phyloP scores from a whole-genome alignment of 2,797 vertebrate genomes.

The Notolepis coatsorum region DNA sequence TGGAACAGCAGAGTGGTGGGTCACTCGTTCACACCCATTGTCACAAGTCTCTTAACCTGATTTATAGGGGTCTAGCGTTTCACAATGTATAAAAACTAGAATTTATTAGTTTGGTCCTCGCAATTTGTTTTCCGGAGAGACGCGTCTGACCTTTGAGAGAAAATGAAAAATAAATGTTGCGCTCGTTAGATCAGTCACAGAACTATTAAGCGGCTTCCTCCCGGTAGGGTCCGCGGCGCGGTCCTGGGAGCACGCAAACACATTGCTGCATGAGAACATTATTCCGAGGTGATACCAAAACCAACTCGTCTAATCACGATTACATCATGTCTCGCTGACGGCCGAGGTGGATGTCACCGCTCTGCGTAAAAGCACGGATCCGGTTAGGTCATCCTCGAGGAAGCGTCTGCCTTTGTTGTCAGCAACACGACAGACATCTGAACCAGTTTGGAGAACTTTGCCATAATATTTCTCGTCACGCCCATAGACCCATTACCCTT shows the following conservation, averaged over 20 bases:
- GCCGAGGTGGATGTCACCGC: conserved; percentile 39
- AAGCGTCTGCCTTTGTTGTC: conserved; percentile 41
- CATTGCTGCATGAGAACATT: conserved; percentile 52
- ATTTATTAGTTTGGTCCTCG: conserved; percentile 62
- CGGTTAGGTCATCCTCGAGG: conserved; percentile 24
- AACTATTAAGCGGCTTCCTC: conserved; percentile 38
- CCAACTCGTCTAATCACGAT: conserved; percentile 47
- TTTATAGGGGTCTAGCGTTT: conserved; percentile 61
- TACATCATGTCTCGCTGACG: conserved; percentile 37
- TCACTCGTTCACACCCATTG: conserved; percentile 59
- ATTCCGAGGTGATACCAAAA: conserved; percentile 56
- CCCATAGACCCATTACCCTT: conserved; percentile 61
- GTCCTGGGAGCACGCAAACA: conserved; percentile 47
- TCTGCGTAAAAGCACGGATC: conserved; percentile 39
- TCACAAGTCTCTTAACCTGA: conserved; percentile 59
- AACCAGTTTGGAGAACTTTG: conserved; percentile 44
- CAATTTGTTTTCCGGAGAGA: conserved; percentile 60
- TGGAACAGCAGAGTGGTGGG: conserved; percentile 31
- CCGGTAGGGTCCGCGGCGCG: conserved; percentile 20
- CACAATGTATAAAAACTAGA: conserved; percentile 52
- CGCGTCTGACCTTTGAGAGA: conserved; percentile 40
- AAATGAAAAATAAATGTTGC: conserved; percentile 32
- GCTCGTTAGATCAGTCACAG: conserved; percentile 51
- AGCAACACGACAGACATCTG: conserved; percentile 37
- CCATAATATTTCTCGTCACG: conserved; percentile 66